Evolutionary conservation across 2,797 vertebrate genomes (phyloP), one percentile per base, ranked within the genome.

Genomic region (Danio aesculapii): DNA sequence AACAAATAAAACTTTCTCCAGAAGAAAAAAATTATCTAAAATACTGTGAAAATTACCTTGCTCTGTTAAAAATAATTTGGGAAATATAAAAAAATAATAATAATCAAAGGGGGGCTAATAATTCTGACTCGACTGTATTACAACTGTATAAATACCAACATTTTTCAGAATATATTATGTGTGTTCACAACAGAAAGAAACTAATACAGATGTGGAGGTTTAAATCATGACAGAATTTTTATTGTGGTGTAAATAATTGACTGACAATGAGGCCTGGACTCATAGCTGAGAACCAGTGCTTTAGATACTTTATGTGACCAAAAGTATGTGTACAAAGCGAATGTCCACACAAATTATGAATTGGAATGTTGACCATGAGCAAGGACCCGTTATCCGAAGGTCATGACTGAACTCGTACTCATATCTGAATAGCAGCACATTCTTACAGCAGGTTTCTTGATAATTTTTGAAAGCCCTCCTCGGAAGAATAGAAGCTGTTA

Each of bases 351-450:
- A 46, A 59, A 39, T 13, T 7, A 78, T 39, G 44, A 39, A 13
- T 13, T 68, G 43, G 9, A 67, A 68, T 53, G 14, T 12, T 0
- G 4, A 57, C 19, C 17, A 0, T 55, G 50, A 55, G 13, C 55
- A 44, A 11, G 12, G 9, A n/a, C 74, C 49, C 12, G 14, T 55
- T 14, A 53, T 2, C 17, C 19, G 30, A 74, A 59, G 19, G 71
- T 47, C 55, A 74, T 13, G 55, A 41, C 5, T 49, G 17, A 46
- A 59, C 17, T 16, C 55, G 8, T 9, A 30, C 6, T 44, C 6
- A 0, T 44, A 19, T 59, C n/a, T 73, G 53, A 73, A 21, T 73
- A 41, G 67, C 7, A 9, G 21, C 49, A 69, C 67, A 69, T 69
- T 53, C 14, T 19, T 47, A 53, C 30, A 70, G 49, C 3, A 9